These are phyloP conservation scores for Galleria mellonella DNA, from an alignment of 1,140 invertebrate species.

Conservation along the genomic window DNA sequence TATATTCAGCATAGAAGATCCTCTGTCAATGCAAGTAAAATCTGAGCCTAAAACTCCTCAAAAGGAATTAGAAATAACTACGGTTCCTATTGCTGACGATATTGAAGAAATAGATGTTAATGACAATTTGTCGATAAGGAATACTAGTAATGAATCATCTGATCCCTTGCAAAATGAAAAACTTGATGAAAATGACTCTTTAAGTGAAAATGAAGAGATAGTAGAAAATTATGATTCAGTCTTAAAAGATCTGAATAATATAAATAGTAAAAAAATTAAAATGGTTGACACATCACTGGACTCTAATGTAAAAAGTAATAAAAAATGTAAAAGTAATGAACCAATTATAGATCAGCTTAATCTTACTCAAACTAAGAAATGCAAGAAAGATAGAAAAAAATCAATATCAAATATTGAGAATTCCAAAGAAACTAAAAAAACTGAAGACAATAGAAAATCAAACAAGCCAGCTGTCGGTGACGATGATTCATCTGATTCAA, in stretches of 20 bases:
- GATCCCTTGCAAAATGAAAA: slow-evolving; percentile 38
- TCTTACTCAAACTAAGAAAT: slow-evolving; percentile 40
- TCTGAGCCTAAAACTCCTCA: slow-evolving; percentile 40
- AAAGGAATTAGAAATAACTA: slow-evolving; percentile 26
- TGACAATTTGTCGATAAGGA: slow-evolving; percentile 16
- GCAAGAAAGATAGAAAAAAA: slow-evolving; percentile 14
- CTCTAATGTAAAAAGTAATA: slow-evolving; percentile 23
- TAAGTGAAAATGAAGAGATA: slow-evolving; percentile 46
- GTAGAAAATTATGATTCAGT: slow-evolving; percentile 50
- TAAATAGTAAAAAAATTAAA: slow-evolving; percentile 35
- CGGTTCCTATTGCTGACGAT: slow-evolving; percentile 26
- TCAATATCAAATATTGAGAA: neutral
- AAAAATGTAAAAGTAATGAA: slow-evolving; percentile 26
- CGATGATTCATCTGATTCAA: slow-evolving; percentile 37
- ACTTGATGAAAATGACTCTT: slow-evolving; percentile 19
- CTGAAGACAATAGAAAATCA: too few relatives aligned
- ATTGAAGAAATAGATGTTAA: slow-evolving; percentile 26
- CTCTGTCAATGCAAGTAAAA: slow-evolving; percentile 33
- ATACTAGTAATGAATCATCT: slow-evolving; percentile 12
- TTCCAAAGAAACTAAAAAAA: neutral
- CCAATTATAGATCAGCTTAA: slow-evolving; percentile 53
- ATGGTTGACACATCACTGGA: slow-evolving; percentile 37
- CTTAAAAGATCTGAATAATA: slow-evolving; percentile 26
- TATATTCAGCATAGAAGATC: slow-evolving; percentile 25
- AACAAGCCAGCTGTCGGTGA: too few relatives aligned